Evolutionary conservation across 2,797 vertebrate genomes (phyloP), one percentile per base, ranked within the genome.

Genomic region (Leptodactylus fallax): DNA sequence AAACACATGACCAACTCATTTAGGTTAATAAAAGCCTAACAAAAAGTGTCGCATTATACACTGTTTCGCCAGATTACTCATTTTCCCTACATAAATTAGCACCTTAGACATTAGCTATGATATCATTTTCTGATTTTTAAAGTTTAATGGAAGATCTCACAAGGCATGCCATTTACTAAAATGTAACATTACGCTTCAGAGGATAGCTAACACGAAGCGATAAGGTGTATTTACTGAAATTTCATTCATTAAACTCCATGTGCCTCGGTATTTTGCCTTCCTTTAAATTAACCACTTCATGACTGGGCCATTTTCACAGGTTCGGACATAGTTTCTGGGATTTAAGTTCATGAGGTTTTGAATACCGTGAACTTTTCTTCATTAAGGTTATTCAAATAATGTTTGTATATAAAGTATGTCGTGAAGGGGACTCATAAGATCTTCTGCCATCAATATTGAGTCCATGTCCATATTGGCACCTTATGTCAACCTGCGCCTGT

Each of bases 21-120:
- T 91, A 72, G 74, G 90, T 92, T 93, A 85, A 88, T 47, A 89
- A 87, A 90, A 91, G 63, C 79, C 82, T 90, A 92, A 91, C 87
- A 88, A 91, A 76, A 81, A 63, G 36, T 80, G 14, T 53, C 90
- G 89, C 88, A 88, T 91, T 91, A 90, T 86, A 90, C 47, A n/a
- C 10, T 63, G 69, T 36, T 88, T 10, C 17, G 36, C 71, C 27
- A 3, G 78, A 23, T 61, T 61, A 49, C n/a, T 90, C 56, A 36
- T 89, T 90, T 90, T 6, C 58, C 10, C 60, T 45, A 69, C 36
- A 82, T 60, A 81, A 82, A 89, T 89, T 81, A 89, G 77, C 71
- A 82, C 79, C 60, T 56, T 11, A 86, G 58, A 85, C 36, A 79
- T 80, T 47, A 88, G 16, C 60, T 63, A 80, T 79, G 60, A 87